phyloP scores from a whole-genome alignment of 2,797 vertebrate species.

The Gephyroberyx darwinii region DNA sequence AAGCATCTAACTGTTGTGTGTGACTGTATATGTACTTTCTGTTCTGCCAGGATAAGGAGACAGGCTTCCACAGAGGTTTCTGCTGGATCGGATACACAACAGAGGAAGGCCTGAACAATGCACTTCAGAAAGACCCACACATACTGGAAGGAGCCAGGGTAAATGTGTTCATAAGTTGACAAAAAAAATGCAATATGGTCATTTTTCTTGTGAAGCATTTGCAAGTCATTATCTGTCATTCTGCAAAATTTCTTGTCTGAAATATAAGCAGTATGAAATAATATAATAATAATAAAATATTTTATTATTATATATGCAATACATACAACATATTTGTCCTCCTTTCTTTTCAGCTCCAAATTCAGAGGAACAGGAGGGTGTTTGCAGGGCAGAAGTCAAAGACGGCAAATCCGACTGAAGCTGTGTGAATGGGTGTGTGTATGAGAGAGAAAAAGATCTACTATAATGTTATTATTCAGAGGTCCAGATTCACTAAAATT shows the following conservation, averaged over 20 bases:
- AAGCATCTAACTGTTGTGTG: not conserved
- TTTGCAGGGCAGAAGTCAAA: conserved; percentile 42
- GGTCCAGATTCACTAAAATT: too few species aligned
- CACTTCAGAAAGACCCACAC: conserved; percentile 87
- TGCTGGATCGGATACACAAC: conserved; percentile 86
- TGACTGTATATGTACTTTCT: conserved; percentile 8
- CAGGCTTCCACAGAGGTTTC: conserved; percentile 90
- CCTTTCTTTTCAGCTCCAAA: conserved; percentile 79
- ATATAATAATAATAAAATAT: not conserved
- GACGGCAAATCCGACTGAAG: conserved; percentile 67
- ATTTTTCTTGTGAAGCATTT: too few species aligned
- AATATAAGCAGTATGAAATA: not conserved
- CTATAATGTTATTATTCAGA: not conserved
- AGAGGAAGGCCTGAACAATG: conserved; percentile 83
- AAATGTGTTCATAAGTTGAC: conserved; percentile 19
- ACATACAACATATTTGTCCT: not conserved
- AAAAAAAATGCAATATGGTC: too few species aligned
- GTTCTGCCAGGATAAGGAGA: conserved; percentile 84
- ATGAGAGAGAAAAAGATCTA: not conserved
- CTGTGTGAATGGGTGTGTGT: not conserved
- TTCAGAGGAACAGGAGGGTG: conserved; percentile 76
- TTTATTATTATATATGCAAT: not conserved
- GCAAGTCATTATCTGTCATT: too few species aligned
- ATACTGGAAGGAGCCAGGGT: conserved; percentile 89
- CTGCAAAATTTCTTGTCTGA: too few species aligned